Evolutionary conservation across 2,113 vertebrate genomes (phyloP).

Genomic region (Opisthocomus hoazin): DNA sequence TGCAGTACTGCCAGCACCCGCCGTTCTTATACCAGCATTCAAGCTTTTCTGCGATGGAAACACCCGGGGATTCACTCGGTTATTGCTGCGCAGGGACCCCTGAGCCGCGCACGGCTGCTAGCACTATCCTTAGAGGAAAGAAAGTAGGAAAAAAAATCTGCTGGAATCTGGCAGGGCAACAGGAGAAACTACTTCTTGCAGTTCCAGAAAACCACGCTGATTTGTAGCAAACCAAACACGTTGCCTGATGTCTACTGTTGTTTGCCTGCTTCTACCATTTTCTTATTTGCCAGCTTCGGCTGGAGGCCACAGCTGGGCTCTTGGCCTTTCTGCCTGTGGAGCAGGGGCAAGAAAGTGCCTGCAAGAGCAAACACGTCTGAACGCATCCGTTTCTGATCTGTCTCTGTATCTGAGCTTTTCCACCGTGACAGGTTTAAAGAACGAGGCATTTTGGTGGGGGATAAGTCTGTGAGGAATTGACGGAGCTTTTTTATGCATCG

Average conservation of each 20-base stretch:
- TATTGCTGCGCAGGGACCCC: rapidly evolving
- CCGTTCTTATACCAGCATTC: slow-evolving; percentile 77
- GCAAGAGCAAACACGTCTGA: neutral
- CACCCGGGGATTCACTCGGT: neutral
- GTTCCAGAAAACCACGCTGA: neutral
- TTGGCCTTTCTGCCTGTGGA: neutral
- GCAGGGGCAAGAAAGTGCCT: neutral
- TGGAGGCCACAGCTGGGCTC: neutral
- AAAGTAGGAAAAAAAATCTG: neutral
- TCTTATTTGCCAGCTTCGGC: neutral
- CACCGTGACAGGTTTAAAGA: neutral
- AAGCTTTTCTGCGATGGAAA: slow-evolving; percentile 35
- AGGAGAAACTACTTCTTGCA: neutral
- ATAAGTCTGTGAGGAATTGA: neutral
- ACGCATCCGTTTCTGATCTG: neutral
- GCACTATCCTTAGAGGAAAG: neutral
- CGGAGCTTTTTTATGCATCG: neutral
- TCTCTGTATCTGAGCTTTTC: neutral
- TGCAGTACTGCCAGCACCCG: slow-evolving; percentile 76
- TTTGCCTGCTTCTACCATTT: neutral
- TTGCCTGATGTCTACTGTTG: neutral
- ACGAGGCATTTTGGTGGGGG: neutral
- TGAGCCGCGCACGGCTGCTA: neutral
- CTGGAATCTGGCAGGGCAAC: neutral
- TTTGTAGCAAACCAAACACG: neutral